Base-by-base conservation (phyloP, 2,888 invertebrate species). In the Sussaba pulchella region DNA sequence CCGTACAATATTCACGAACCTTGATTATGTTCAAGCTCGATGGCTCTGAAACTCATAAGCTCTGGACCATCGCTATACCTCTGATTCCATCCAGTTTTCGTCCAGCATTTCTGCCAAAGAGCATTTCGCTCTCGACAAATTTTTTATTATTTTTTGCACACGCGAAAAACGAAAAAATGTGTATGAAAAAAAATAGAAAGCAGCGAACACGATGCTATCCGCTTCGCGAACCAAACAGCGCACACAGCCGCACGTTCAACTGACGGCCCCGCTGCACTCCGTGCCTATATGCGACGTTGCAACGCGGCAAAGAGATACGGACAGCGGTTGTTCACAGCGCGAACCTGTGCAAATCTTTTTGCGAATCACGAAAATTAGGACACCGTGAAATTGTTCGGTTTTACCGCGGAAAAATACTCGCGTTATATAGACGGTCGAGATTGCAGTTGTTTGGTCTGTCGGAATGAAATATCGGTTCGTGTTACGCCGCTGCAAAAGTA, bases 341-440 rank as follows among this genome's bases (percentile, higher is more conserved):
- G 50, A 14, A 31, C 41, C 12, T 57, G 61, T 50, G 21, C 50
- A 39, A 72, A 50, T 10, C 47, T 80, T 78, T 77, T 76, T 64
- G 52, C 75, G 43, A 24, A 47, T 64, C 64, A 43, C 73, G 77
- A 77, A 77, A 84, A 84, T 82, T 84, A 79, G 79, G 73, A 81
- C 79, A 75, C 67, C 81, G 81, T 84, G 79, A 84, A 81, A 81
- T 81, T 81, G 76, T 74, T 57, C 67, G 39, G 52, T 69, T n/a
- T 47, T 36, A 17, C 41, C 41, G 52, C 63, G 43, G 63, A 6
- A 24, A 57, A 14, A 57, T 36, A 57, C 14, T 31, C 26, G 54
- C n/a, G n/a, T n/a, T n/a, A 24, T 26, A 39, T 19, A 59, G 36
- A 59, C 21, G 59, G 43, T 61, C 70, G 61, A 79, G 79, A 36